Evolutionary conservation across 1,140 invertebrate genomes (phyloP).

Genomic region (Meloidogyne chitwoodi): DNA sequence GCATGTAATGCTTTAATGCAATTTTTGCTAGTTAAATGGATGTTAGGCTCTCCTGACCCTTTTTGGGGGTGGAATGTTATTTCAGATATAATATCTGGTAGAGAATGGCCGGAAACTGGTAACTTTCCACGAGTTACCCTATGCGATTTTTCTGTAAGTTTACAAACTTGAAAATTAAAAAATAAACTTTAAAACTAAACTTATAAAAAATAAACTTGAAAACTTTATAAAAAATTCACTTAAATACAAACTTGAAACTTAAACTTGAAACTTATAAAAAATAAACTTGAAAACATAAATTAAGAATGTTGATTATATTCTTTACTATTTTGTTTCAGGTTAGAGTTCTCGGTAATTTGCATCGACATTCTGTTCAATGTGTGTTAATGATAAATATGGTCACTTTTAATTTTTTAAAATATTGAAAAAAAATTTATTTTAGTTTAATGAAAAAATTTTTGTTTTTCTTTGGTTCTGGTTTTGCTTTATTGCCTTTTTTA

Average conservation of each 20-base stretch:
- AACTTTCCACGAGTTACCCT: constrained; percentile 59
- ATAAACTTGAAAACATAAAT: not conserved
- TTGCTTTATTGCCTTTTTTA: constrained; percentile 44
- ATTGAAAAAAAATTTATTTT: not conserved
- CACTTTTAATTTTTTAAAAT: not conserved
- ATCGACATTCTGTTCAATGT: constrained; percentile 62
- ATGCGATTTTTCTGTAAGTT: constrained; percentile 51
- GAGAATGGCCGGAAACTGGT: constrained; percentile 57
- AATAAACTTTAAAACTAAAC: not conserved
- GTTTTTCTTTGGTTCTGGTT: constrained; percentile 60
- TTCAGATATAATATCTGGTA: constrained; percentile 44
- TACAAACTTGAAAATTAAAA: not conserved
- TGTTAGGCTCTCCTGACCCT: constrained; percentile 47
- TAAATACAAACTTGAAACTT: not conserved
- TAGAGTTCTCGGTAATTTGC: constrained; percentile 52
- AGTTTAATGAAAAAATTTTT: constrained; percentile 63
- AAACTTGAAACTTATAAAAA: not conserved
- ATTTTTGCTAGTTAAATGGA: constrained; percentile 53
- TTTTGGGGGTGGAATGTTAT: constrained; percentile 53
- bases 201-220: not conserved
- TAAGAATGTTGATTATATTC: too few species aligned
- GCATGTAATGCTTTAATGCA: constrained; percentile 52
- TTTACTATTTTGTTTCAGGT: constrained; percentile 24
- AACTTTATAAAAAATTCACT: not conserved
- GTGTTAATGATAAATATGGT: constrained; percentile 61